A percentile compares a stretch with the other conserved stretches of the same genome.
Evolutionary conservation across 1,140 invertebrate species (phyloP).

Genomic region (Stratiolaelaps scimitus): DNA sequence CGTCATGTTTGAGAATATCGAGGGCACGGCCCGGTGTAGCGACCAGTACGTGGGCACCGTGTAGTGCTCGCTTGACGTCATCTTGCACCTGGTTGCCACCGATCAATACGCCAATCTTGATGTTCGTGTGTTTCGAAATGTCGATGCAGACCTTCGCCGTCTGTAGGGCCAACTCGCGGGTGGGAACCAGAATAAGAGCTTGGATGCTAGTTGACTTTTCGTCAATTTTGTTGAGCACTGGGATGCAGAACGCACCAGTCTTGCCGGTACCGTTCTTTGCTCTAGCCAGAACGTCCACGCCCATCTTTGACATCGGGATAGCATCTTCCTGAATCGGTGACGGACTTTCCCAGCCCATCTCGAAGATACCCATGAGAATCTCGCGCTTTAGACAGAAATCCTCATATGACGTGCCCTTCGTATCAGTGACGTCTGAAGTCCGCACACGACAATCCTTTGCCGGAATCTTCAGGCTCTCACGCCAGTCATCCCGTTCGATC

Average conservation of each 20-base stretch:
- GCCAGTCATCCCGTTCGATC: constrained; percentile 51
- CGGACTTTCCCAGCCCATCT: constrained; percentile 99
- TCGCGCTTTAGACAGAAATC: constrained; percentile 96
- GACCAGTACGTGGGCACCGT: constrained; percentile 98
- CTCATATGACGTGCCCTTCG: constrained; percentile 98
- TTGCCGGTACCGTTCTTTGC: constrained; percentile 99
- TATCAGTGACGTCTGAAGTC: constrained; percentile 97
- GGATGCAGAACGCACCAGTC: constrained; percentile 98
- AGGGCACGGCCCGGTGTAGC: constrained; percentile 98
- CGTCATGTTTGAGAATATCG: constrained; percentile 98
- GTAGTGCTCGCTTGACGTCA: constrained; percentile 98
- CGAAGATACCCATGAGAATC: constrained; percentile 98
- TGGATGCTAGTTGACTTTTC: constrained; percentile 77
- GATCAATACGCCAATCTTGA: constrained; percentile 97
- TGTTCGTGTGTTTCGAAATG: constrained; percentile 84
- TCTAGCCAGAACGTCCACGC: constrained; percentile 91
- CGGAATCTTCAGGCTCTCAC: constrained; percentile 85
- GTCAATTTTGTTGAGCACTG: constrained; percentile 88
- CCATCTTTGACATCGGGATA: constrained; percentile 92
- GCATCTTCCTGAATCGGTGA: constrained; percentile 98
- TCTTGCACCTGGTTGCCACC: constrained; percentile 94
- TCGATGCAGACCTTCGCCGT: constrained; percentile 99
- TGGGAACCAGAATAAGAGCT: constrained; percentile 96
- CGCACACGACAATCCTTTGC: constrained; percentile 86
- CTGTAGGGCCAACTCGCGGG: constrained; percentile 94